Base-by-base conservation (phyloP, 2,888 invertebrate genomes). In the Mesorhabditis spiculigera region DNA sequence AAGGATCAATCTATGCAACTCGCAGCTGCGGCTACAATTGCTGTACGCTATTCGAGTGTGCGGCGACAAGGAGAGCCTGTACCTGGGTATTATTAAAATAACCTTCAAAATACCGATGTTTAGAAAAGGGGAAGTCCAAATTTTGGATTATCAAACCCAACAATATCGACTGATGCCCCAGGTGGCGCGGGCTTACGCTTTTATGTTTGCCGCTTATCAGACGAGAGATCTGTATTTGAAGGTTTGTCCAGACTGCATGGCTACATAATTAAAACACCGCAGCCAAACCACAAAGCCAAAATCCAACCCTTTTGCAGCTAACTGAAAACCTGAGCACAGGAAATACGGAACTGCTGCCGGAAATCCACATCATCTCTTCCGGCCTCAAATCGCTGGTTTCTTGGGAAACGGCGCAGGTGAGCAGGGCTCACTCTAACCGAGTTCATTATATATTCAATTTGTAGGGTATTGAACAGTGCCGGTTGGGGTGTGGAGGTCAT, bases 401-500 rank as follows among this genome's bases (percentile, higher is more conserved):
- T 2, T 80, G 76, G 75, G 80, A 80, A 10, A 75, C 76, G 2
- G 80, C 80, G 13, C 78, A 69, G 66, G 68, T 71, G n/a, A 13
- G n/a, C 8, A 10, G n/a, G n/a, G 58, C 10, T n/a, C n/a, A 50
- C 58, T 50, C n/a, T 50, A 50, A 50, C n/a, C 58, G 65, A 8
- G 16, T 65, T 13, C 5, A 28, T 43, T 28, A 16, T n/a, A 42
- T n/a, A 65, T 43, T 8, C 28, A n/a, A n/a, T 10, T 43, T 42
- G 4, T 43, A 77, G 68, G 92, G 91, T 64, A 91, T 95, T 43
- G 95, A 96, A 87, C 90, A 90, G 10, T 91, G 93, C 79, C 91
- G 96, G n/a, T 89, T 93, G 71, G 90, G 95, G 10, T 96, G 96
- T 87, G 96, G 96, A 67, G 96, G 96, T 0, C 96, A 97, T 87